Evolutionary conservation across 1,140 invertebrate genomes (phyloP), one percentile per base, ranked within the genome.

Genomic region (Chironomus striatipennis): DNA sequence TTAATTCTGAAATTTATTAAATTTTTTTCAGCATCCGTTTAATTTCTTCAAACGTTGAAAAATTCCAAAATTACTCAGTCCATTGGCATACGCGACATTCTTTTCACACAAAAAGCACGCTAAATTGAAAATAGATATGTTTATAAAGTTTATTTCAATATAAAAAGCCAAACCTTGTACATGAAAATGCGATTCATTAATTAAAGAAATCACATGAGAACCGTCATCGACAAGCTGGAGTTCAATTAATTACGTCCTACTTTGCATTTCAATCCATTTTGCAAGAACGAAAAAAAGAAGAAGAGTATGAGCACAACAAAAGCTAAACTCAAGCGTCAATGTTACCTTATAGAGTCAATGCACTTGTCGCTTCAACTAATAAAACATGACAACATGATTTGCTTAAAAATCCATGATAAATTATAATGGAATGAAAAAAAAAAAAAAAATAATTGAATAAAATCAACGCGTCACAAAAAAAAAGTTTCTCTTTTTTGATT

Each of bases 151-250:
- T 34, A 34, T 34, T 34, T 34, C 24, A 34, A 34, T 34, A 34
- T 34, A n/a, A 57, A n/a, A 57, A 57, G 47, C 47, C 12, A 57
- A 57, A 57, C 47, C 47, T n/a, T 57, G 47, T 57, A 57, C n/a
- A 57, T n/a, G n/a, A 57, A 57, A 57, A 12, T 57, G 47, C n/a
- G 12, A 57, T 57, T 57, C 47, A 57, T 57, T 57, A 57, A 57
- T 57, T 57, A 57, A n/a, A 57, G 24, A 57, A 57, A 57, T 57
- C 47, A n/a, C 47, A 57, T 57, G 47, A 57, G 47, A 57, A 57
- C 47, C 12, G n/a, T n/a, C 47, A 57, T 57, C 47, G 12, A n/a
- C 47, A 57, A 57, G 47, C 47, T 57, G 47, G 15, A 57, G 12
- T 57, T 57, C 47, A 57, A 57, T 57, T 57, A 57, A 57, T 57